Evolutionary conservation across 2,888 invertebrate species (phyloP).

Genomic region (Branchinecta sandiegonensis): DNA sequence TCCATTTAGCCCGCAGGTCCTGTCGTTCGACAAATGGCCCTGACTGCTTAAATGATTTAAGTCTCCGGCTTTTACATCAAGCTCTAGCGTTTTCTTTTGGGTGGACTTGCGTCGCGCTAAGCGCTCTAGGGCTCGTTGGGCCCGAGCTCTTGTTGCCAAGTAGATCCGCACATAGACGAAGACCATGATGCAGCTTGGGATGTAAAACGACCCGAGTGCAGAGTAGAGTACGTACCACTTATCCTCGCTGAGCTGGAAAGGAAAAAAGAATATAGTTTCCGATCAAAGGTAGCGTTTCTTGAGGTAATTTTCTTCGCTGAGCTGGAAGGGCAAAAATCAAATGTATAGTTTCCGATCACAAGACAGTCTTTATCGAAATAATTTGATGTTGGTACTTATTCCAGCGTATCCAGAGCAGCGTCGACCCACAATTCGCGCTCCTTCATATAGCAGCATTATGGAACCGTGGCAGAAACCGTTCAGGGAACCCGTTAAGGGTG

Average conservation of each 20-base stretch:
- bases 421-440: no score
- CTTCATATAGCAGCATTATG: no score
- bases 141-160: constrained; percentile 82
- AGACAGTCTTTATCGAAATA: no score
- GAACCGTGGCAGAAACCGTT: no score
- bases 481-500: no score
- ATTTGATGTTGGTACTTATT: no score
- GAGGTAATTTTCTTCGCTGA: background rate
- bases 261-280: constrained; percentile 26
- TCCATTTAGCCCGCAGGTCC: constrained; percentile 20
- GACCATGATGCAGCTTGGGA: constrained; percentile 98
- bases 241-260: constrained; percentile 76
- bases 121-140: constrained; percentile 49
- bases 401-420: no score
- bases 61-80: constrained; percentile 19
- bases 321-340: background rate
- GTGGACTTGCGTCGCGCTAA: constrained; percentile 17
- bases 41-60: background rate
- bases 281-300: background rate
- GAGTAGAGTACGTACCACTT: constrained; percentile 96
- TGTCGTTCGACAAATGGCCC: constrained; percentile 13
- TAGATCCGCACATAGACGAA: constrained; percentile 98
- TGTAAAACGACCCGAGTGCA: constrained; percentile 95
- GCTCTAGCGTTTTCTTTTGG: constrained; percentile 27
- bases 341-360: background rate